Conservation (phyloP, 2,113 vertebrate species). For the Charina bottae region DNA sequence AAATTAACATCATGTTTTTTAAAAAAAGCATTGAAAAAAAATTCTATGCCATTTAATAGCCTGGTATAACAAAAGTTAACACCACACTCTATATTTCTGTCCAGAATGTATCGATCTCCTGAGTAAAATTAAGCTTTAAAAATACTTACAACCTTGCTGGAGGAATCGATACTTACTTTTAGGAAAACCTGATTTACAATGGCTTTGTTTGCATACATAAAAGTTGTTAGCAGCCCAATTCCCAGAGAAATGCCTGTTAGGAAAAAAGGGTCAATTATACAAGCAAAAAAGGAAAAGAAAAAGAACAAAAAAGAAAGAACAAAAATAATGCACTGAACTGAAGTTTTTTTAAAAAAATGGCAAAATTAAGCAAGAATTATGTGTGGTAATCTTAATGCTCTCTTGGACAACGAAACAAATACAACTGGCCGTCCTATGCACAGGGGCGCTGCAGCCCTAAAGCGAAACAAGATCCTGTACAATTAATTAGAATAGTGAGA, state of each 20-base stretch:
- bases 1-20: background rate
- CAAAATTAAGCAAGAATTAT: constrained; percentile 41
- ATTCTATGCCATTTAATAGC: background rate
- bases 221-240: constrained; percentile 93
- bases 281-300: constrained; percentile 14
- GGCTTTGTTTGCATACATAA: constrained; percentile 95
- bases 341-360: constrained; percentile 45
- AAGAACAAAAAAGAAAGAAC: background rate
- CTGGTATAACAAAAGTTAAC: constrained; percentile 24
- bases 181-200: constrained; percentile 97
- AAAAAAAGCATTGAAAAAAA: background rate
- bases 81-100: constrained; percentile 37
- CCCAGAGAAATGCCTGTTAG: constrained; percentile 93
- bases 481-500: constrained; percentile 36
- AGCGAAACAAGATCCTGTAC: too few species aligned
- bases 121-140: constrained; percentile 51
- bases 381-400: constrained; percentile 43
- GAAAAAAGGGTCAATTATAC: constrained; percentile 78
- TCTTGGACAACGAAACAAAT: constrained; percentile 48
- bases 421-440: constrained; percentile 36
- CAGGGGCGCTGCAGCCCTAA: too few species aligned
- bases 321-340: constrained; percentile 10
- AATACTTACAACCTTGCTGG: constrained; percentile 49
- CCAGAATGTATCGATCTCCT: constrained; percentile 54
- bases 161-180: constrained; percentile 84